phyloP scores from a whole-genome alignment of 2,113 vertebrate species.

The Rhagologus leucostigma region DNA sequence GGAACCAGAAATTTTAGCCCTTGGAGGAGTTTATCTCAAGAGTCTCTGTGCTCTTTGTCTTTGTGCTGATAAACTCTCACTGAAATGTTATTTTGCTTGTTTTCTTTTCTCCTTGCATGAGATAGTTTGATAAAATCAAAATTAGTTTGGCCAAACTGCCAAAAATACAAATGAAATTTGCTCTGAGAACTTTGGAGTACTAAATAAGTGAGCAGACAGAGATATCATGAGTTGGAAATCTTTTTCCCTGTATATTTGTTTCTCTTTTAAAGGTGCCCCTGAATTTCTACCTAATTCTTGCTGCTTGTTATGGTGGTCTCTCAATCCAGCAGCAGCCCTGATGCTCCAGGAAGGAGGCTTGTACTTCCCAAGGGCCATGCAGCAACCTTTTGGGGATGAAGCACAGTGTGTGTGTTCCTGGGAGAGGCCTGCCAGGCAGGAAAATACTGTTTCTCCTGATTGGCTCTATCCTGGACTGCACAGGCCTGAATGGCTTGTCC shows the following conservation, averaged over 20 bases:
- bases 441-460: neutral
- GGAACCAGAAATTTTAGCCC: slow-evolving; percentile 39
- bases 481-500: fast-evolving
- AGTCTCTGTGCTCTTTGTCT: slow-evolving; percentile 4
- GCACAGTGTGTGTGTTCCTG: neutral
- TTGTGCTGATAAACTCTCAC: slow-evolving; percentile 60
- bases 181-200: neutral
- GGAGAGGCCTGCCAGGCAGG: neutral
- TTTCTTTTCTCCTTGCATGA: slow-evolving; percentile 70
- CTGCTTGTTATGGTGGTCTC: neutral
- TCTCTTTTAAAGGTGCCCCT: neutral
- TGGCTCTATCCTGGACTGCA: neutral
- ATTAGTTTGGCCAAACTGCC: slow-evolving; percentile 1
- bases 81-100: slow-evolving; percentile 1
- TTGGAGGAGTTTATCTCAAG: slow-evolving; percentile 55
- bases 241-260: neutral
- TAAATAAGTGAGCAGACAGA: neutral
- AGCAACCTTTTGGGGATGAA: neutral
- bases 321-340: neutral
- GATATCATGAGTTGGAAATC: neutral
- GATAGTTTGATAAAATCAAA: slow-evolving; percentile 52
- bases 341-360: neutral
- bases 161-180: neutral
- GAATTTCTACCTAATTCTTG: neutral
- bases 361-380: neutral